These are phyloP conservation scores for Chrysotoxum bicinctum DNA, from an alignment of 2,888 invertebrate genomes.

Conservation along the genomic window DNA sequence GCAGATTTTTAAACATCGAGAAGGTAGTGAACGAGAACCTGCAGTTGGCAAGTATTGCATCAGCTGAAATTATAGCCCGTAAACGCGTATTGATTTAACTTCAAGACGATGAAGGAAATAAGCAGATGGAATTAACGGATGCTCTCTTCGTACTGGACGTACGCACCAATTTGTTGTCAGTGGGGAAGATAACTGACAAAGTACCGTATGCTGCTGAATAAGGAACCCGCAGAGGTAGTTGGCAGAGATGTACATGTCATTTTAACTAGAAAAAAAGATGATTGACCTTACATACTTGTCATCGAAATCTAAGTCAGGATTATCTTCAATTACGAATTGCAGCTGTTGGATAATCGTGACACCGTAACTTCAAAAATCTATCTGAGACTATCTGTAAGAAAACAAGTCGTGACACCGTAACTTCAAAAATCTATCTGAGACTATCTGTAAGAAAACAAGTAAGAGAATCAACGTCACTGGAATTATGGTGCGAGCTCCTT, in stretches of 20 bases:
- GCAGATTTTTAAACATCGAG: background rate
- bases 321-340: background rate
- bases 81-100: background rate
- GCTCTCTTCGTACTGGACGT: background rate
- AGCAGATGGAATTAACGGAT: background rate
- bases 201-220: background rate
- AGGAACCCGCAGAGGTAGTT: background rate
- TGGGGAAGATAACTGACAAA: too few species aligned
- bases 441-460: background rate
- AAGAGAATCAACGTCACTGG: background rate
- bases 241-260: background rate
- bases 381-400: too few species aligned
- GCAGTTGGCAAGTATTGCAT: conserved; percentile 4
- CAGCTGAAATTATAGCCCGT: conserved; percentile 11
- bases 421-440: too few species aligned
- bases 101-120: background rate
- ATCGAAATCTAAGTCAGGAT: background rate
- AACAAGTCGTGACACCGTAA: too few species aligned
- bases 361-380: background rate
- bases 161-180: conserved; percentile 11
- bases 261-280: background rate
- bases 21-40: background rate
- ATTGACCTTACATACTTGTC: background rate
- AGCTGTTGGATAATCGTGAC: background rate
- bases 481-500: background rate